A percentile compares a stretch with the other conserved stretches of the same genome.
phyloP scores from a whole-genome alignment of 2,797 vertebrate genomes.

The Chloroceryle amazona region DNA sequence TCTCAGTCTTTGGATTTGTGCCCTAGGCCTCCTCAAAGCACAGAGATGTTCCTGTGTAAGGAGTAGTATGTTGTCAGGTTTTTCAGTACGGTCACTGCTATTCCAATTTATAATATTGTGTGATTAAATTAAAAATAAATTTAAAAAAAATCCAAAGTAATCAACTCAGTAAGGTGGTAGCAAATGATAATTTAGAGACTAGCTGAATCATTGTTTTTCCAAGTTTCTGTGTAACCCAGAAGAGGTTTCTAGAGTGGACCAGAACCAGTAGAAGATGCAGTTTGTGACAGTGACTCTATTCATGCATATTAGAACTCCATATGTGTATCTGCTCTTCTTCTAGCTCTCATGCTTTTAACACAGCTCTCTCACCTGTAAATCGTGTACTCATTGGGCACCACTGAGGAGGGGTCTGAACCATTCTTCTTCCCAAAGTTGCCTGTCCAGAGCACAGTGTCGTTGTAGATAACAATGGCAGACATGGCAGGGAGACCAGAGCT shows the following conservation, averaged over 20 bases:
- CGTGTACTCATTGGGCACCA: constrained; percentile 91
- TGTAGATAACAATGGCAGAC: constrained; percentile 92
- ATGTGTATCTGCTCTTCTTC: neutral
- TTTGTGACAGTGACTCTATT: rapidly evolving
- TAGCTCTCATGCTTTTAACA: neutral
- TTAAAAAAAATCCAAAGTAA: neutral
- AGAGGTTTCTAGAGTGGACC: neutral
- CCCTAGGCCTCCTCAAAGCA: neutral
- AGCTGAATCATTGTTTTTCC: neutral
- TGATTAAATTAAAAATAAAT: neutral
- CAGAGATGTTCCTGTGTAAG: neutral
- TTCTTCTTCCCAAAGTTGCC: constrained; percentile 95
- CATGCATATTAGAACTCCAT: neutral
- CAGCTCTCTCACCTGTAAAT: constrained; percentile 88
- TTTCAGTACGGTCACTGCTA: neutral
- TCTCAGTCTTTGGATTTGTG: neutral
- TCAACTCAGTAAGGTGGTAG: neutral
- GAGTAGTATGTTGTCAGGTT: neutral
- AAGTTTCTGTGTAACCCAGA: neutral
- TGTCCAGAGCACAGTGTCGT: constrained; percentile 95
- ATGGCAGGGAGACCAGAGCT: constrained; percentile 87
- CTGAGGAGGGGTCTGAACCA: constrained; percentile 85
- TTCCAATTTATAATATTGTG: neutral
- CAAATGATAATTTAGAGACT: neutral
- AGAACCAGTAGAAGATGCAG: too few species aligned